Conservation (phyloP, 2,113 vertebrate genomes). For the Phodopus roborovskii region DNA sequence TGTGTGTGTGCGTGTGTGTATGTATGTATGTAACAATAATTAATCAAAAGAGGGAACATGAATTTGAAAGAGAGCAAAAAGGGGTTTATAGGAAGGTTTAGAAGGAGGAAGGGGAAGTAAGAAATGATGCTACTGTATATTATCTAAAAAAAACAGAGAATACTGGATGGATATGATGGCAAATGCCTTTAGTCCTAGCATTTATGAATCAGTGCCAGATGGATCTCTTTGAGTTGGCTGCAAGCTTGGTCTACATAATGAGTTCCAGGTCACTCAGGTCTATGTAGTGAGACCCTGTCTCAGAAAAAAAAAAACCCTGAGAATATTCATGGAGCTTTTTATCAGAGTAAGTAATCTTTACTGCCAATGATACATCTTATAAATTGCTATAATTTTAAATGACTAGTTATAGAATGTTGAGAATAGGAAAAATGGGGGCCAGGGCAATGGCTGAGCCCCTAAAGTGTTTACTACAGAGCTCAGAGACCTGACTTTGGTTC, state of each 20-base stretch:
- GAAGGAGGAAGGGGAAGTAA: neutral
- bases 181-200: neutral
- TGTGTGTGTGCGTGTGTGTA: too few species aligned
- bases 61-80: neutral
- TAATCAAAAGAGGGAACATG: neutral
- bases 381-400: conserved; percentile 75
- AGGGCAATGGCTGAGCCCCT: neutral
- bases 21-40: neutral
- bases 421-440: neutral
- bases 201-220: neutral
- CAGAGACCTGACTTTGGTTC: neutral
- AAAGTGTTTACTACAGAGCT: neutral
- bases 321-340: conserved; percentile 51
- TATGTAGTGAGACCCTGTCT: neutral
- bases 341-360: conserved; percentile 71
- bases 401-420: conserved; percentile 58
- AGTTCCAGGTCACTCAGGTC: too few species aligned
- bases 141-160: neutral
- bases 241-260: neutral
- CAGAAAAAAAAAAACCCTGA: neutral
- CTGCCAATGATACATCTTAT: conserved; percentile 73
- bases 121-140: neutral
- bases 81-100: neutral
- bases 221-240: neutral
- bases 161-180: neutral